phyloP scores from a whole-genome alignment of 2,113 vertebrate species.

The Lepidothrix coronata region DNA sequence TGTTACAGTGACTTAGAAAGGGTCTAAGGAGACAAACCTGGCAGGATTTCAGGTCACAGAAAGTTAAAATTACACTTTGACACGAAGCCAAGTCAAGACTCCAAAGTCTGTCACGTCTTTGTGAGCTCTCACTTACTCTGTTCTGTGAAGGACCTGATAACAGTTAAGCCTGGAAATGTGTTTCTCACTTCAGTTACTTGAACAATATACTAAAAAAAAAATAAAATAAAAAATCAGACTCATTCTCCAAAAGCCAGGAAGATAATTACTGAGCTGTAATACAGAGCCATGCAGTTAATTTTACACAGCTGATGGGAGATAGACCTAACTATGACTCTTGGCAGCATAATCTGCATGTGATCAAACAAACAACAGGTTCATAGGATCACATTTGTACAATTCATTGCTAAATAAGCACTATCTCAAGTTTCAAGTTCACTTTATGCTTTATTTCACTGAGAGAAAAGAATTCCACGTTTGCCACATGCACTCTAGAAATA shows the following conservation, averaged over 20 bases:
- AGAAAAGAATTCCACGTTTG: background rate
- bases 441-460: background rate
- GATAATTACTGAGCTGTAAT: background rate
- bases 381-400: background rate
- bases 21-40: background rate
- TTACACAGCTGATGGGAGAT: background rate
- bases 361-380: background rate
- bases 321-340: background rate
- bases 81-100: background rate
- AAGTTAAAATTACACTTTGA: constrained; percentile 32
- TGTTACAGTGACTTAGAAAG: background rate
- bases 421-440: constrained; percentile 3
- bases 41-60: background rate
- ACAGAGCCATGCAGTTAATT: background rate
- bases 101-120: background rate
- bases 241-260: background rate
- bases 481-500: background rate
- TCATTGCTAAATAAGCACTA: background rate
- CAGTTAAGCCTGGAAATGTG: background rate
- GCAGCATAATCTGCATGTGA: background rate
- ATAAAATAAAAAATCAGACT: background rate
- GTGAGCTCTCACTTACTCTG: background rate
- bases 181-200: background rate
- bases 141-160: background rate
- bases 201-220: background rate